Evolutionary conservation across 2,888 invertebrate genomes (phyloP), one percentile per base, ranked within the genome.

Genomic region (Nezara viridula): DNA sequence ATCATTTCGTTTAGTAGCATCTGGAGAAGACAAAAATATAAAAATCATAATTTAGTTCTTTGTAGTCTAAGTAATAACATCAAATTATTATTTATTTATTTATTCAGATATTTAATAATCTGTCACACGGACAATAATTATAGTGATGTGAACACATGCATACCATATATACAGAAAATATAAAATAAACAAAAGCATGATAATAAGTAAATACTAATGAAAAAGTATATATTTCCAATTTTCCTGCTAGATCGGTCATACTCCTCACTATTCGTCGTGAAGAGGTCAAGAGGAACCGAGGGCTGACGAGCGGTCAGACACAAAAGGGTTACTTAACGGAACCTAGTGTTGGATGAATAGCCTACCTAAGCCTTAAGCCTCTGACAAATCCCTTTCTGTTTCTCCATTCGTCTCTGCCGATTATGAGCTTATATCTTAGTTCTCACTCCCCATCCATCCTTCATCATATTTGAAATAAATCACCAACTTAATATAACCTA

Each of bases 371-470:
- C 37, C 66, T 16, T 73, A 32, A 73, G 32, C 66, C 37, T 9
- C 66, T 32, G 27, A 37, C 66, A 73, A 73, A 73, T 73, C 66
- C 66, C 66, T 73, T 73, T 73, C 66, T 37, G 66, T 73, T 37
- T 73, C 66, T 37, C 66, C 60, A 37, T 73, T 37, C 32, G 19
- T 73, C 66, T 73, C 66, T 73, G 32, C 37, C 66, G 66, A 73
- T 73, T 73, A 73, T 73, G 14, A 73, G 66, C 66, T 73, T 73
- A 73, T n/a, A n/a, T n/a, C n/a, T n/a, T n/a, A n/a, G n/a, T n/a
- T n/a, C n/a, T n/a, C n/a, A n/a, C n/a, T 32, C 60, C 32, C 16
- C 14, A 16, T 27, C 66, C 14, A 10, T 14, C 66, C 37, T 73
- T 37, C 10, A 37, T 73, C 66, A 73, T 73, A 73, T 73, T 73